Base-by-base conservation (phyloP, 2,888 invertebrate genomes). In the Incurvaria masculella region DNA sequence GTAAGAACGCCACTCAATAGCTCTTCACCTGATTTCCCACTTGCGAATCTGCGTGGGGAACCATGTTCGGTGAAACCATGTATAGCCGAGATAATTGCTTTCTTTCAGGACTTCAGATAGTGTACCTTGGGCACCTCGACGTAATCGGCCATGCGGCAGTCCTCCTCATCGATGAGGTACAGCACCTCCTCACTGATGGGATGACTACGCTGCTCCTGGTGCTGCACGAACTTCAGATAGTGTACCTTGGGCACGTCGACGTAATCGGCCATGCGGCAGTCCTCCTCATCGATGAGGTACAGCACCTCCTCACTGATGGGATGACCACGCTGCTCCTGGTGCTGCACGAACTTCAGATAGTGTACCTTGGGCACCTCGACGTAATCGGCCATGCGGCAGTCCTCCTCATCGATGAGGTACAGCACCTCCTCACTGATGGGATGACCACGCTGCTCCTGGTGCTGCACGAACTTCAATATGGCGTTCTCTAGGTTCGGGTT, bases 61-160 rank as follows among this genome's bases (percentile, higher is more conserved):
- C n/a, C n/a, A n/a, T n/a, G n/a, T n/a, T n/a, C n/a, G n/a, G n/a
- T n/a, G n/a, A n/a, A n/a, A n/a, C n/a, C n/a, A n/a, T n/a, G n/a
- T n/a, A n/a, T n/a, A n/a, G n/a, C n/a, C n/a, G n/a, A n/a, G n/a
- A n/a, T n/a, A n/a, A n/a, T n/a, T n/a, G n/a, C n/a, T n/a, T n/a
- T n/a, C n/a, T n/a, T n/a, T n/a, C n/a, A n/a, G n/a, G n/a, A n/a
- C n/a, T n/a, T n/a, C n/a, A n/a, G n/a, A n/a, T n/a, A n/a, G n/a
- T n/a, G n/a, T 51, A 85, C 85, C 79, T 95, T 95, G 0, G 96
- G 96, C 1, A 97, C 94, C 68, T 97, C 94, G 2, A 96, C 81
- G 56, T 91, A 88, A 60, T 89, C 88, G 0, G 88, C 84, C 40
- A 87, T 63, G 16, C 78, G 70, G 45, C 82, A 80, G 44, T 86